phyloP scores from a whole-genome alignment of 23 tunicate species.

The Styela plicata region DNA sequence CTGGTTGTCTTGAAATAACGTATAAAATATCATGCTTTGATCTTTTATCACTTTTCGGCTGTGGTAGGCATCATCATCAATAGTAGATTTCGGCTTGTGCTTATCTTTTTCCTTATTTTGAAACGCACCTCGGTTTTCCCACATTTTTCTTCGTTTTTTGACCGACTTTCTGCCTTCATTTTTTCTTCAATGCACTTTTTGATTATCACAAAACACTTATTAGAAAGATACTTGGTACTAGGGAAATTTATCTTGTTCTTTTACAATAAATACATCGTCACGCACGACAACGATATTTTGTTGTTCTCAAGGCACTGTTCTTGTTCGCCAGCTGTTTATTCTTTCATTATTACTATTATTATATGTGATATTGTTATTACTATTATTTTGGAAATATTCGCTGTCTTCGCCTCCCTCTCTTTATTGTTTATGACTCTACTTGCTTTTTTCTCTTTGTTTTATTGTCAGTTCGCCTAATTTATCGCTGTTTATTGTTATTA shows the following conservation, averaged over 20 bases:
- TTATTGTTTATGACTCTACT: no score
- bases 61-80: no score
- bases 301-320: neutral
- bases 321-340: neutral
- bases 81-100: no score
- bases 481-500: neutral
- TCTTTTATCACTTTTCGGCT: no score
- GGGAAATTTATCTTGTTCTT: neutral
- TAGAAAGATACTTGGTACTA: neutral
- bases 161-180: neutral
- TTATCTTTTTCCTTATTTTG: no score
- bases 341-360: no score
- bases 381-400: neutral
- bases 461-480: neutral
- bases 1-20: no score
- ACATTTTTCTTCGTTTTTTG: no score
- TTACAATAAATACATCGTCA: neutral
- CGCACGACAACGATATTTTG: neutral
- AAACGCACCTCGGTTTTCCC: no score
- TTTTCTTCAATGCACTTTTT: neutral
- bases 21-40: no score
- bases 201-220: neutral
- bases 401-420: neutral
- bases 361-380: no score
- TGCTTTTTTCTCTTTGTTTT: neutral